Evolutionary conservation across 2,888 invertebrate genomes (phyloP).

Genomic region (Lithophane semibrunnea): DNA sequence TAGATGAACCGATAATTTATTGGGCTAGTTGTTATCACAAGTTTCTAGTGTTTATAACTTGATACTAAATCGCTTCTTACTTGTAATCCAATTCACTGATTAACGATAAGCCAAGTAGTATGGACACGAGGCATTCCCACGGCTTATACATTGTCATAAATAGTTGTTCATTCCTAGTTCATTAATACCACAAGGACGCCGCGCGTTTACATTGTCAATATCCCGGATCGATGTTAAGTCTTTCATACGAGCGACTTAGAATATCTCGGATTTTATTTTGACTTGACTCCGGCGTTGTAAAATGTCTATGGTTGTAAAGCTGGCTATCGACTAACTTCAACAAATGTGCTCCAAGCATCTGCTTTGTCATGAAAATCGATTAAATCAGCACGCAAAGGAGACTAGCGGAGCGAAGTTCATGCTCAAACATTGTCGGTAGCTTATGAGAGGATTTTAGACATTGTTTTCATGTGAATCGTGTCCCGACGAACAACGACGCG

Average conservation of each 20-base stretch:
- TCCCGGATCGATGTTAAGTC: background rate
- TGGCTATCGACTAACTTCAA: background rate
- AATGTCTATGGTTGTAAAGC: background rate
- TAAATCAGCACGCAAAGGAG: background rate
- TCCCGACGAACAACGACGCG: background rate
- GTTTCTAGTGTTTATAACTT: slow-evolving; percentile 1
- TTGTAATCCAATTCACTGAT: slow-evolving; percentile 19
- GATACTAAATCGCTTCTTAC: slow-evolving; percentile 13
- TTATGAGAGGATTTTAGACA: background rate
- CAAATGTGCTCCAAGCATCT: background rate
- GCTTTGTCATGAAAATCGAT: background rate
- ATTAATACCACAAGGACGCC: slow-evolving; percentile 38
- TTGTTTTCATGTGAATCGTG: background rate
- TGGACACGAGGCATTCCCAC: slow-evolving; percentile 16
- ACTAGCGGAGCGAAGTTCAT: background rate
- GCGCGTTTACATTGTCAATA: slow-evolving; percentile 21
- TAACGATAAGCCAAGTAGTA: slow-evolving; percentile 9
- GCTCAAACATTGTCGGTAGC: too few species aligned
- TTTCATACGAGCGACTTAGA: background rate
- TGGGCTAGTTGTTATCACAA: background rate
- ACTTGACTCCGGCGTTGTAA: background rate
- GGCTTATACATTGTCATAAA: slow-evolving; percentile 17
- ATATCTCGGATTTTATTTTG: background rate
- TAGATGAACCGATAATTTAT: background rate
- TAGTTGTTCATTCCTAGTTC: slow-evolving; percentile 40